Percentiles rank a stretch among this genome's conserved stretches.
Evolutionary conservation across 1,140 invertebrate species (phyloP).

Genomic region (Physella acuta): DNA sequence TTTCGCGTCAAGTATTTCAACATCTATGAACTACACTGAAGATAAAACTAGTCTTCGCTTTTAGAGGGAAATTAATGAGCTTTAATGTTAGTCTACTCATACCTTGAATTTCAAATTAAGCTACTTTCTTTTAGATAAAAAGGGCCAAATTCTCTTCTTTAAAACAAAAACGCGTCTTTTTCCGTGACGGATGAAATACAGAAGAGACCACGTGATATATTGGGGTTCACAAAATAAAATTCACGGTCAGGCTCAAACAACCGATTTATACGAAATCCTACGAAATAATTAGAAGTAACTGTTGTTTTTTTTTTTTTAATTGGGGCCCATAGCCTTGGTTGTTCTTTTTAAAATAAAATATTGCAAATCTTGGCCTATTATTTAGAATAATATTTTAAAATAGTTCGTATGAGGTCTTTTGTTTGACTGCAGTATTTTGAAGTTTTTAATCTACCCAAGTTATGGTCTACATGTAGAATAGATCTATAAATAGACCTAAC

Average conservation of each 20-base stretch:
- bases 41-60: neutral
- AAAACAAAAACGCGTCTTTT: conserved; percentile 8
- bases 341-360: too few species aligned
- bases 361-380: too few species aligned
- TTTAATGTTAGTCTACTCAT: too few species aligned
- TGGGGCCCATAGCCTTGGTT: too few species aligned
- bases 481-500: too few species aligned
- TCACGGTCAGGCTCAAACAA: conserved; percentile 4
- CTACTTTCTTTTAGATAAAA: conserved; percentile 24
- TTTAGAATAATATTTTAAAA: too few species aligned
- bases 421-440: too few species aligned
- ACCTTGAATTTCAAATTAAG: conserved; percentile 13
- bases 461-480: too few species aligned
- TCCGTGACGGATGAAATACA: conserved; percentile 8
- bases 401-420: too few species aligned
- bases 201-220: conserved; percentile 21
- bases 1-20: neutral
- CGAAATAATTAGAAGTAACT: neutral
- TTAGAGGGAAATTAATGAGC: neutral
- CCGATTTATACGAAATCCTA: neutral
- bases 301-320: too few species aligned
- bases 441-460: too few species aligned
- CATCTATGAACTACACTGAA: neutral
- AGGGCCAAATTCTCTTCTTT: conserved; percentile 17
- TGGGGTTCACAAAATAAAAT: conserved; percentile 8